A percentile compares a stretch with the other conserved stretches of the same genome.
phyloP scores from a whole-genome alignment of 2,888 invertebrate species.

The Limnephilus lunatus region DNA sequence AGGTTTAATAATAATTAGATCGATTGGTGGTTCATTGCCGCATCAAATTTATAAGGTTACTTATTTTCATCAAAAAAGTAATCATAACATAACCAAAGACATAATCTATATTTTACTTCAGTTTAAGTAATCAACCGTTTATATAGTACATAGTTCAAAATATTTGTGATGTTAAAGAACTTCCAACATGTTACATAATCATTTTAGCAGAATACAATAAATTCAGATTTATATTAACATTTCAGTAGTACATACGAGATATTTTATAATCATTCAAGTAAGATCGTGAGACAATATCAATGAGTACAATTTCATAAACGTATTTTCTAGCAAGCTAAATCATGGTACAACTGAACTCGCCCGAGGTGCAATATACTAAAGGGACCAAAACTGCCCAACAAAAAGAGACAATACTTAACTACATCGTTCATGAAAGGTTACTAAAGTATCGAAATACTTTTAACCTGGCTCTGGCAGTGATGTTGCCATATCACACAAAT shows the following conservation, averaged over 20 bases:
- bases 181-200: background rate
- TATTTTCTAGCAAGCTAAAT: background rate
- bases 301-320: background rate
- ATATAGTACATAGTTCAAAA: background rate
- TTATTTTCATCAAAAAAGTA: background rate
- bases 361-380: background rate
- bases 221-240: background rate
- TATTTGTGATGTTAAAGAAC: background rate
- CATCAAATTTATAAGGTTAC: background rate
- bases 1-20: background rate
- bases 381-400: background rate
- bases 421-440: background rate
- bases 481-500: background rate
- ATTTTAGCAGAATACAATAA: background rate
- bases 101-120: background rate
- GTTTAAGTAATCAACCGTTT: background rate
- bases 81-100: no score
- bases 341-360: background rate
- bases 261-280: background rate
- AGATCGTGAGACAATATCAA: background rate
- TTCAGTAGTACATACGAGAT: background rate
- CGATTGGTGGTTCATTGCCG: background rate
- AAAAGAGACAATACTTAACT: background rate
- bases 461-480: background rate
- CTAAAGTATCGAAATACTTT: background rate